A percentile compares a stretch with the other conserved stretches of the same genome.
Conservation (phyloP, 2,888 invertebrate genomes). For the Andrena chrysosceles region DNA sequence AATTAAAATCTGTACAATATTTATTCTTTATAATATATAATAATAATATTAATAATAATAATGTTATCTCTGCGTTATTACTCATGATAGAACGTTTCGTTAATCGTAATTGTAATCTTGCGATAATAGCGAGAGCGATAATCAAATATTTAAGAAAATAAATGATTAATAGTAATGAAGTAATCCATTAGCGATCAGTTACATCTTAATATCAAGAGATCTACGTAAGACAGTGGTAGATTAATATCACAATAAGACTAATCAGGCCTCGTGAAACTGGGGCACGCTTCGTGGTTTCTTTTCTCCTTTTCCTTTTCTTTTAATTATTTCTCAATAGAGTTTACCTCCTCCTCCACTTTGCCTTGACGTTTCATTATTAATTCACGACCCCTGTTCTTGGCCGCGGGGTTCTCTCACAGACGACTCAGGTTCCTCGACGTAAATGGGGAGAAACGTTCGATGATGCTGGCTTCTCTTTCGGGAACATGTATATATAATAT, state of each 20-base stretch:
- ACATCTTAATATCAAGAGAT: conserved; percentile 84
- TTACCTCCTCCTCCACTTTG: conserved; percentile 26
- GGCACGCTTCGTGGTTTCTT: conserved; percentile 65
- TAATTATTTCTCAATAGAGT: background rate
- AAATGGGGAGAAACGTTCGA: conserved; percentile 13
- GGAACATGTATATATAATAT: background rate
- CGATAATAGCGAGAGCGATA: conserved; percentile 66
- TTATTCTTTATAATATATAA: conserved; percentile 47
- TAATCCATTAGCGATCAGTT: conserved; percentile 75
- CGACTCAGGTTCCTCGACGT: conserved; percentile 56
- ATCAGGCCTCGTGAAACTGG: conserved; percentile 84
- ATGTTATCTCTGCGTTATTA: conserved; percentile 63
- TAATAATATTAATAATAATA: conserved; percentile 48
- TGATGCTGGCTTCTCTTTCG: conserved; percentile 1
- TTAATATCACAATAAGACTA: conserved; percentile 85
- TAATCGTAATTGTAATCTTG: conserved; percentile 66
- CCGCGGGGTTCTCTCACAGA: conserved; percentile 44
- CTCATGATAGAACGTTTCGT: conserved; percentile 57
- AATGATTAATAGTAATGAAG: conserved; percentile 78
- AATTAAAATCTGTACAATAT: conserved; percentile 70
- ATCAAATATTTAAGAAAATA: conserved; percentile 69
- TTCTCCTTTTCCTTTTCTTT: background rate
- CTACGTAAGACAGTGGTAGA: conserved; percentile 85
- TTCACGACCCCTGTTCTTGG: conserved; percentile 56
- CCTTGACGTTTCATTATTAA: conserved; percentile 68